These are phyloP conservation scores for Eledone cirrhosa DNA, from an alignment of 2,888 invertebrate species.

Conservation along the genomic window DNA sequence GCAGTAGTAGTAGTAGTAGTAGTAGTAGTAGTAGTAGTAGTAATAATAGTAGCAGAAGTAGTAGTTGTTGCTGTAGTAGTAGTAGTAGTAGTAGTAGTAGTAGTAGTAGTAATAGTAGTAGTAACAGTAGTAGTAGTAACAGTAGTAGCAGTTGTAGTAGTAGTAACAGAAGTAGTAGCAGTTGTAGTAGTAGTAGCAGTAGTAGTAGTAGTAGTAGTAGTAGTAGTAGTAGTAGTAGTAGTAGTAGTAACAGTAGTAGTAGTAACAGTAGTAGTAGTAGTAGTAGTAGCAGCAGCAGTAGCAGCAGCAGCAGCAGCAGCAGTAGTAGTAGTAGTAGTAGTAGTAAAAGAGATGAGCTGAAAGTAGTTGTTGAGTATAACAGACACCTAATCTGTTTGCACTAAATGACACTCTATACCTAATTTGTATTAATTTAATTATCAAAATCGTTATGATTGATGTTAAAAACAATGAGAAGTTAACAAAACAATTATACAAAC, in stretches of 20 bases:
- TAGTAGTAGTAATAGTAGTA: conserved; percentile 25
- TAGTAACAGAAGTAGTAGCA: no score
- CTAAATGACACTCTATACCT: no score
- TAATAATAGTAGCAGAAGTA: no score
- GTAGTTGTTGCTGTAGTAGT: no score
- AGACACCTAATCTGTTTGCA: no score
- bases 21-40: no score
- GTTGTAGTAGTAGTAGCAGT: no score
- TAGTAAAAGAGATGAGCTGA: background rate
- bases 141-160: conserved; percentile 10
- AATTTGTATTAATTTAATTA: no score
- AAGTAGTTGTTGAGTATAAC: background rate
- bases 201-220: conserved; percentile 24
- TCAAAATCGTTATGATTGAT: no score
- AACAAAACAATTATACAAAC: no score
- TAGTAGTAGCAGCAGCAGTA: conserved; percentile 24
- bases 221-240: conserved; percentile 25
- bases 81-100: no score
- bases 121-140: conserved; percentile 20
- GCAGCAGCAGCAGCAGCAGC: conserved; percentile 14
- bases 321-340: conserved; percentile 13
- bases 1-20: background rate
- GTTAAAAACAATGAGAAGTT: no score
- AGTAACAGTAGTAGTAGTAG: conserved; percentile 18
- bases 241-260: conserved; percentile 14